Conservation (phyloP, 2,797 vertebrate species). For the Crenuchus spilurus region DNA sequence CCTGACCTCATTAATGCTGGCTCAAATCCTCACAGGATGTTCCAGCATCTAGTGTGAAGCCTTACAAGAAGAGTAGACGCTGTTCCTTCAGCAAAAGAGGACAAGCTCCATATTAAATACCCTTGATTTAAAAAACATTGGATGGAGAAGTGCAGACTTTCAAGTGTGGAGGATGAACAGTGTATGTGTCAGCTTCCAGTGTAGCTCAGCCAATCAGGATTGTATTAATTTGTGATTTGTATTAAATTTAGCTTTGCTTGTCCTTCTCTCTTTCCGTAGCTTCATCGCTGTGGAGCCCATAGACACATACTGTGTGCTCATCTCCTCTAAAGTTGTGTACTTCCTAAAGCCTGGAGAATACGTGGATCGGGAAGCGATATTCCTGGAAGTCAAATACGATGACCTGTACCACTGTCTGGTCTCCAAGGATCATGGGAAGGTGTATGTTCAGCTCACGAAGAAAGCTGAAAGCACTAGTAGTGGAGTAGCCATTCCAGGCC, state of each 20-base stretch:
- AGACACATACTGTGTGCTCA: conserved; percentile 93
- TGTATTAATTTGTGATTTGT: not conserved
- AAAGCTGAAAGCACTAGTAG: conserved; percentile 90
- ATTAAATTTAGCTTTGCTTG: not conserved
- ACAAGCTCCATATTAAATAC: no score
- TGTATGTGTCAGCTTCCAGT: not conserved
- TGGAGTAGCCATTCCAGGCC: conserved; percentile 91
- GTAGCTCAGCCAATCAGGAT: not conserved
- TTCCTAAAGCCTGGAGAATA: conserved; percentile 89
- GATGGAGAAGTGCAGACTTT: no score
- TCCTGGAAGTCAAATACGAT: conserved; percentile 95
- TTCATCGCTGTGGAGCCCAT: conserved; percentile 95
- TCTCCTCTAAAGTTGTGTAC: conserved; percentile 95
- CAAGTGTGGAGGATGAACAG: no score
- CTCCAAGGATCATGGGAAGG: conserved; percentile 93
- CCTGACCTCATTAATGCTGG: no score
- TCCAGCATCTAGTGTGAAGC: no score
- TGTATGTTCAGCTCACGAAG: conserved; percentile 96
- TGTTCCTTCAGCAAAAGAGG: no score
- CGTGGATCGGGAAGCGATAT: conserved; percentile 90
- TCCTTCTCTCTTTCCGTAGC: conserved; percentile 66
- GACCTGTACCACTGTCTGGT: conserved; percentile 98
- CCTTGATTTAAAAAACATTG: no score
- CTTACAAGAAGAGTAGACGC: no score
- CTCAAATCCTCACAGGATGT: no score